A percentile compares a stretch with the other conserved stretches of the same genome.
Conservation (phyloP, 2,797 vertebrate species). For the Girardinus metallicus region DNA sequence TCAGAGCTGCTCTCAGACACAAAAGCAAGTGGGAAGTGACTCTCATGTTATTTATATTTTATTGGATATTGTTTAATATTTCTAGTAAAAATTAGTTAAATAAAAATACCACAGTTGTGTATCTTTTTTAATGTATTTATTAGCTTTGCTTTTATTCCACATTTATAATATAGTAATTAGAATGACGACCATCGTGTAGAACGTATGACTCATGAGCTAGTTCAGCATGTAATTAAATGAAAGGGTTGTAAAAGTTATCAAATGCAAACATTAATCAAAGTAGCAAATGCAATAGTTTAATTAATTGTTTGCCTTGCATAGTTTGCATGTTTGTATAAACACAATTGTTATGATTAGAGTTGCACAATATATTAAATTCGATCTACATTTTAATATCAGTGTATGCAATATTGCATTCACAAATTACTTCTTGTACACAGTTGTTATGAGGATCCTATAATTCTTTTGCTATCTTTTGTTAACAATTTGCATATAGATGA, state of each 20-base stretch:
- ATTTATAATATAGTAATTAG: not conserved
- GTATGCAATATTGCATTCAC: not conserved
- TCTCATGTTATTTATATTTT: constrained; percentile 37
- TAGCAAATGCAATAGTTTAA: not conserved
- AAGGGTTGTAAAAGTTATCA: not conserved
- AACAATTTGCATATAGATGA: not conserved
- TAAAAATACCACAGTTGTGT: not conserved
- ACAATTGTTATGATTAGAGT: not conserved
- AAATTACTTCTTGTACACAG: not conserved
- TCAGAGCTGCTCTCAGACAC: constrained; percentile 48
- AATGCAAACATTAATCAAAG: not conserved
- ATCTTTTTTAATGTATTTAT: not conserved
- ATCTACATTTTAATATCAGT: not conserved
- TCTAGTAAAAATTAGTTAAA: not conserved
- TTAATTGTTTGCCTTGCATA: not conserved
- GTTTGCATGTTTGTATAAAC: not conserved
- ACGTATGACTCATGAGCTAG: not conserved
- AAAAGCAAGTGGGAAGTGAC: constrained; percentile 22
- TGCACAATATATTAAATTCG: not conserved
- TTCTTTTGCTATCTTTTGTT: not conserved
- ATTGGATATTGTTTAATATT: constrained; percentile 12
- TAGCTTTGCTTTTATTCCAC: not conserved
- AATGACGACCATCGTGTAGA: not conserved
- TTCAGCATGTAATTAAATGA: not conserved
- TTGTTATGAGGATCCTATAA: not conserved